Base-by-base conservation (phyloP, 2,113 vertebrate genomes). In the Trichomycterus rosablanca region DNA sequence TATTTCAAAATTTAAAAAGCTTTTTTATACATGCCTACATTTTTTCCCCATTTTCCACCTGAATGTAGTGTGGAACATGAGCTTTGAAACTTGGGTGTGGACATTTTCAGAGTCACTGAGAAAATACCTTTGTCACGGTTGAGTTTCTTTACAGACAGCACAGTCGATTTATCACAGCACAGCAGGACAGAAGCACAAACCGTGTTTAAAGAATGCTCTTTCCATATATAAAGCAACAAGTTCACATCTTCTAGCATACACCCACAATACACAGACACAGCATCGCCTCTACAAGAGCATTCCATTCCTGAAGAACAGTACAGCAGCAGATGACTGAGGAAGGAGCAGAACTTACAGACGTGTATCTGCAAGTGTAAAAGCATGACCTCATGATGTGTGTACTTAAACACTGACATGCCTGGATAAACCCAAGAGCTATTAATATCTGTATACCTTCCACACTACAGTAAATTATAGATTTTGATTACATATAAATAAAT, bases 281-380 rank as follows among this genome's bases (percentile, higher is more conserved):
- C 37, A 1, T 14, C 14, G 12, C 37, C 5, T n/a, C 37, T 40
- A 1, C 14, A 40, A 59, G 16, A 67, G 43, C 67, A 70, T 74
- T 74, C 67, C 72, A 55, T 52, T 64, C 11, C 24, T 15, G 34
- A 32, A 49, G 61, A 62, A 57, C 16, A 57, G 51, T 12, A 18
- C 5, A 39, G 30, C 18, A 57, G 42, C 37, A 40, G 57, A 9
- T 15, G 61, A 65, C 37, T 24, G 12, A 50, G 51, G 23, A 48
- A 49, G 58, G 51, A 63, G 48, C 44, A 24, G 61, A 15, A 20
- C 28, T 62, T 26, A 48, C 2, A 22, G 59, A 59, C 68, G 51
- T 61, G 73, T 67, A 62, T 59, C 23, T 48, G 56, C 68, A 71
- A 35, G 73, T 34, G 46, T 56, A 22, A 23, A 37, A 40, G 60